Evolutionary conservation across 37 sponge, comb jelly and placozoan genomes (phyloP).

Genomic region (Ianthella basta): DNA sequence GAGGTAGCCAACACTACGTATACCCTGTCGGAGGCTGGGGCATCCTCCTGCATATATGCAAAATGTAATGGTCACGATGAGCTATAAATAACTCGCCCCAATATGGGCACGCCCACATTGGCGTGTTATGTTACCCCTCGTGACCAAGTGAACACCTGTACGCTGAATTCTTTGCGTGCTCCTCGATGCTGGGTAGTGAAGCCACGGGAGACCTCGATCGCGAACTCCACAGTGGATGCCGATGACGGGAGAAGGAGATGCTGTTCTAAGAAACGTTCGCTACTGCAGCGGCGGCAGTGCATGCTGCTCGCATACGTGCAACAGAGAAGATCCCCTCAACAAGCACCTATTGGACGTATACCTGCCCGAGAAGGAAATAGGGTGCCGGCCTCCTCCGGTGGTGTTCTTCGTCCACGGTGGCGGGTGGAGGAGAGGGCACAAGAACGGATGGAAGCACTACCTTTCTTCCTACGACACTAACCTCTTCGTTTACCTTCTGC

Average conservation of each 20-base stretch:
- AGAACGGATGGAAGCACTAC: constrained; percentile 33
- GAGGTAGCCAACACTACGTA: too few relatives aligned
- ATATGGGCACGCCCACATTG: too few relatives aligned
- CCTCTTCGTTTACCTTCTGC: constrained; percentile 18
- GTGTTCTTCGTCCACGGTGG: constrained; percentile 40
- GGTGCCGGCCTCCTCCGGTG: neutral
- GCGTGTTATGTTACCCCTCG: too few relatives aligned
- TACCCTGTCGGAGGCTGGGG: too few relatives aligned
- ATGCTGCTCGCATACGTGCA: neutral
- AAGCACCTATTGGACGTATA: constrained; percentile 31
- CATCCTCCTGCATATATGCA: too few relatives aligned
- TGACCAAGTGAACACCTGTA: too few relatives aligned
- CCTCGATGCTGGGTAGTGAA: too few relatives aligned
- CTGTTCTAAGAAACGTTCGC: neutral
- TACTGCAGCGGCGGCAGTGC: neutral
- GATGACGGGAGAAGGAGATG: neutral
- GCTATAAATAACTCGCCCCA: too few relatives aligned
- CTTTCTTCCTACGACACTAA: constrained; percentile 37
- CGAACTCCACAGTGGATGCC: too few relatives aligned
- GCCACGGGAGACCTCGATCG: too few relatives aligned
- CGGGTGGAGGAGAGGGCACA: constrained; percentile 39
- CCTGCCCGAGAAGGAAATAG: neutral
- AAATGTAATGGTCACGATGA: too few relatives aligned
- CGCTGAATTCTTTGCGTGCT: too few relatives aligned
- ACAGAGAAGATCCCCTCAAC: constrained; percentile 15